These are phyloP conservation scores for Tiliacea aurago DNA, from an alignment of 2,888 invertebrate genomes.

Conservation along the genomic window DNA sequence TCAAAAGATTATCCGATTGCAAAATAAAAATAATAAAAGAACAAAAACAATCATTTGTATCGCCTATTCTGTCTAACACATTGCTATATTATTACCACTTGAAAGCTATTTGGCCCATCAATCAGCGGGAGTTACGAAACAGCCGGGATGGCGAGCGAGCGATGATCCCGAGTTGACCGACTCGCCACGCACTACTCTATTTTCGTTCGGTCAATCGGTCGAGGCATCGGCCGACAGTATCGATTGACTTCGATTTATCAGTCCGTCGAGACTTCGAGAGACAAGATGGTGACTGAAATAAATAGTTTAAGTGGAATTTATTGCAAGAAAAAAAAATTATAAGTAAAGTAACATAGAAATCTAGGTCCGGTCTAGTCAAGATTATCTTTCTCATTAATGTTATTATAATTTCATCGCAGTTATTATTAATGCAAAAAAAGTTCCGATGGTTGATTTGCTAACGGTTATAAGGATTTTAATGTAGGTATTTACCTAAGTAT, in stretches of 20 bases:
- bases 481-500: too few relatives aligned
- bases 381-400: slow-evolving; percentile 6
- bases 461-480: neutral
- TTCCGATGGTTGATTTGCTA: slow-evolving; percentile 7
- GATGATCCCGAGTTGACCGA: slow-evolving; percentile 78
- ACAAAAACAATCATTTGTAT: slow-evolving; percentile 13
- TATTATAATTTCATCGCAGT: slow-evolving; percentile 7
- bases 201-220: slow-evolving; percentile 73
- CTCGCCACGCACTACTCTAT: slow-evolving; percentile 72
- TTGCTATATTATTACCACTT: slow-evolving; percentile 59
- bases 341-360: neutral
- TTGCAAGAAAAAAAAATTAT: neutral
- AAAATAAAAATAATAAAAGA: neutral
- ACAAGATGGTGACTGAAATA: slow-evolving; percentile 29
- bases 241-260: slow-evolving; percentile 55
- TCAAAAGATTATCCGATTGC: neutral
- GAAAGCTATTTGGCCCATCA: slow-evolving; percentile 72
- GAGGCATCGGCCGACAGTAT: slow-evolving; percentile 62
- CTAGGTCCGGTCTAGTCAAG: neutral
- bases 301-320: slow-evolving; percentile 10
- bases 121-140: slow-evolving; percentile 74
- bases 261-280: slow-evolving; percentile 12
- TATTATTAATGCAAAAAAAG: slow-evolving; percentile 1
- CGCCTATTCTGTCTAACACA: slow-evolving; percentile 10
- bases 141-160: slow-evolving; percentile 67